Evolutionary conservation across 2,797 vertebrate genomes (phyloP), one percentile per base, ranked within the genome.

Genomic region (Sebastes miniatus): DNA sequence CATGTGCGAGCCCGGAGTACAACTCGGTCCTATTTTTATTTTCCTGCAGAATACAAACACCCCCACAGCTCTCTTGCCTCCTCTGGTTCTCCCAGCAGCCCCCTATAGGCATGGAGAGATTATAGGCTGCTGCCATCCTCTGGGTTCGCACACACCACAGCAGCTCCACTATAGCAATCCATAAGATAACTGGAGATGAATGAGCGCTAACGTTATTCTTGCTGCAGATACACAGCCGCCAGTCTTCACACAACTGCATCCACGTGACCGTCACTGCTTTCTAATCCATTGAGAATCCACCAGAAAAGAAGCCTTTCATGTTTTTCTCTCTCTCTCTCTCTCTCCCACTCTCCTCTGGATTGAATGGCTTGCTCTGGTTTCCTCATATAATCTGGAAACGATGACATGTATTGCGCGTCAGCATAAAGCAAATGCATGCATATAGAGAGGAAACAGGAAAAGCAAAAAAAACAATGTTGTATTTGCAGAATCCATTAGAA

Each of bases 231-330:
- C 74, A 57, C 87, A 77, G 86, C 89, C 81, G 84, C 91, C 79
- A 66, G 84, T 87, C 87, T 90, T 81, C 76, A 84, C 88, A 88
- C 89, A 89, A 91, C 87, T 91, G 87, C 59, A 75, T 82, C 88
- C 94, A 95, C 92, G 93, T 95, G 93, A 96, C 89, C 80, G 54
- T 72, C 85, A 63, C 88, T 59, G 92, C 85, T 91, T 91, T 93
- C 91, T 92, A 92, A 92, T 93, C 93, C 92, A 92, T 88, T 86
- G 87, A 93, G 88, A 88, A 88, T 76, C 74, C 79, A 67, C 58
- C 83, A 91, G 87, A 91, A 91, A 89, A 87, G 83, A 52, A 91
- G 73, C 86, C 78, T 92, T 92, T 91, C 77, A 84, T 89, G 80
- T 85, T 74, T 88, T 80, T 86, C 65, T 43, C 39, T 43, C 39